phyloP scores from a whole-genome alignment of 2,888 invertebrate species.

The Agrochola litura region DNA sequence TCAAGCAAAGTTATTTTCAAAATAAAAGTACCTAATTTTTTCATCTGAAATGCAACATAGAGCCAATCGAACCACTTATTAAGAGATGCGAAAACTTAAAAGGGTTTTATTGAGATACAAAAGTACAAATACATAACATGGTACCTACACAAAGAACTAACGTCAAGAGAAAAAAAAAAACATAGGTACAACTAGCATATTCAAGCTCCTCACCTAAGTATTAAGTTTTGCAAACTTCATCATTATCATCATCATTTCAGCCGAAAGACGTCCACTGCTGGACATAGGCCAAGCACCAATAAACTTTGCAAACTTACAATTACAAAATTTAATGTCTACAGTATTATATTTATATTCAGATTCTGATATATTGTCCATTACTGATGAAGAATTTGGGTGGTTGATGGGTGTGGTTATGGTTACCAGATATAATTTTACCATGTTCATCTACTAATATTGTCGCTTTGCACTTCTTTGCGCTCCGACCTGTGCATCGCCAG shows the following conservation, averaged over 20 bases:
- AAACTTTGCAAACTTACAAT: not conserved
- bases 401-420: conserved; percentile 13
- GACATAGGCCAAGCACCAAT: too few relatives aligned
- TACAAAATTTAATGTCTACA: not conserved
- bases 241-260: too few relatives aligned
- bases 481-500: conserved; percentile 20
- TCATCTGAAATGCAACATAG: not conserved
- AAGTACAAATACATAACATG: not conserved
- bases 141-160: not conserved
- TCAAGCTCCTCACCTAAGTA: not conserved
- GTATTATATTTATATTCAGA: not conserved
- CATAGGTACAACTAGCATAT: not conserved
- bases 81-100: not conserved
- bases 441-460: conserved; percentile 27
- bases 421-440: conserved; percentile 7
- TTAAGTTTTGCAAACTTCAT: too few relatives aligned
- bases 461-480: conserved; percentile 26
- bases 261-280: too few relatives aligned
- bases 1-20: not conserved
- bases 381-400: conserved; percentile 5
- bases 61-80: not conserved
- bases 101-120: not conserved
- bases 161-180: not conserved
- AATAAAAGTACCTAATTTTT: not conserved
- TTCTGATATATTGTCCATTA: conserved; percentile 8